These are phyloP conservation scores for Crotophaga sulcirostris DNA, from an alignment of 2,113 vertebrate genomes.

Conservation along the genomic window DNA sequence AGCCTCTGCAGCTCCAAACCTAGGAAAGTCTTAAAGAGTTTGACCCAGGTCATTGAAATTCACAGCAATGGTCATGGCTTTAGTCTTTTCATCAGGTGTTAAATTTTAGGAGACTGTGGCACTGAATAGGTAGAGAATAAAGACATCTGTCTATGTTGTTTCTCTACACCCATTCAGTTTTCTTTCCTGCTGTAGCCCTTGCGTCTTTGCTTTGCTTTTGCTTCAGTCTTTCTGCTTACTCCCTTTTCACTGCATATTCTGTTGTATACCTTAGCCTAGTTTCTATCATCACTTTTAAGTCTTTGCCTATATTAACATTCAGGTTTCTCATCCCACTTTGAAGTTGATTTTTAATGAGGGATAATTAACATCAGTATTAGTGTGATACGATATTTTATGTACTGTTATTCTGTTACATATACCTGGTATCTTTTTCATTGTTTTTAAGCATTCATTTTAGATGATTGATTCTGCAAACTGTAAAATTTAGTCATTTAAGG, in stretches of 20 bases:
- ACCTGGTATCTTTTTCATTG: neutral
- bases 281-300: neutral
- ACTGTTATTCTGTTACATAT: neutral
- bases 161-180: neutral
- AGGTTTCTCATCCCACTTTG: neutral
- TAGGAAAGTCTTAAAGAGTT: neutral
- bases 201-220: neutral
- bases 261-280: neutral
- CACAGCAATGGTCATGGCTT: neutral
- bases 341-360: slow-evolving; percentile 27
- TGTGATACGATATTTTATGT: neutral
- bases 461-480: neutral
- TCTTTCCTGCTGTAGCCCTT: neutral
- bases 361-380: neutral
- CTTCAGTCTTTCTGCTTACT: neutral
- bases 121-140: neutral
- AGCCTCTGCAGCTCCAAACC: neutral
- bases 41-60: neutral
- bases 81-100: neutral
- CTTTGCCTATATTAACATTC: neutral
- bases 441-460: neutral
- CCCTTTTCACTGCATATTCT: neutral
- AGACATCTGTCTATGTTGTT: neutral
- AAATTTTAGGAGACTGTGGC: neutral
- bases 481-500: neutral